Conservation (phyloP, 2,797 vertebrate genomes). For the Coregonus sp. region DNA sequence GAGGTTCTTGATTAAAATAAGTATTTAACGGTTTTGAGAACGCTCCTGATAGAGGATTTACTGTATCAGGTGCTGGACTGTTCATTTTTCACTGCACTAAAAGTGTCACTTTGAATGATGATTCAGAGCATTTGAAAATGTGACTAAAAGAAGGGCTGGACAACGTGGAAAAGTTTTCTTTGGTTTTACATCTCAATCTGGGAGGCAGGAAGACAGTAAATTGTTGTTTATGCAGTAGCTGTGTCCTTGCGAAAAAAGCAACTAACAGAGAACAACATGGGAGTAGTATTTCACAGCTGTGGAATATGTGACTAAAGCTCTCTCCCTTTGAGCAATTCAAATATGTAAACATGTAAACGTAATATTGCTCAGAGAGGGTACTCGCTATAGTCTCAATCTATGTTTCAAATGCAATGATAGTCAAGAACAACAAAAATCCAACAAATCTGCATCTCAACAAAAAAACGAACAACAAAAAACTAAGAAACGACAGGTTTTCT, state of each 20-base stretch:
- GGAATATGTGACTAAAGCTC: neutral
- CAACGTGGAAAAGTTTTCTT: neutral
- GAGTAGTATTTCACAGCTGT: neutral
- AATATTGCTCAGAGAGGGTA: too few relatives aligned
- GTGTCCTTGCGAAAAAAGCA: neutral
- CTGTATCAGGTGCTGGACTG: neutral
- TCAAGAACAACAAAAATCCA: neutral
- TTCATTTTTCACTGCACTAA: constrained; percentile 12
- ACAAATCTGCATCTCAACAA: neutral
- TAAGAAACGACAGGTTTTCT: neutral
- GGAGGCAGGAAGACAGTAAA: neutral
- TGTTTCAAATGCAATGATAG: neutral
- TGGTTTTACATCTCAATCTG: neutral
- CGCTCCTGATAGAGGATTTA: constrained; percentile 7
- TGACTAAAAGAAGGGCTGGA: neutral
- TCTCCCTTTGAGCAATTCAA: neutral
- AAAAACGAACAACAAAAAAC: neutral
- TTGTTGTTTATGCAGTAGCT: neutral
- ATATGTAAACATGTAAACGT: too few relatives aligned
- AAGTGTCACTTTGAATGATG: constrained; percentile 24
- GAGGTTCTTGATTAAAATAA: constrained; percentile 9
- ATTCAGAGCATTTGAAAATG: constrained; percentile 1
- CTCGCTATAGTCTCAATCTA: neutral
- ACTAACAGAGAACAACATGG: neutral
- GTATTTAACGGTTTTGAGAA: constrained; percentile 4